These are phyloP conservation scores for Cygnus buccinator DNA, from an alignment of 2,113 vertebrate genomes.

Conservation along the genomic window DNA sequence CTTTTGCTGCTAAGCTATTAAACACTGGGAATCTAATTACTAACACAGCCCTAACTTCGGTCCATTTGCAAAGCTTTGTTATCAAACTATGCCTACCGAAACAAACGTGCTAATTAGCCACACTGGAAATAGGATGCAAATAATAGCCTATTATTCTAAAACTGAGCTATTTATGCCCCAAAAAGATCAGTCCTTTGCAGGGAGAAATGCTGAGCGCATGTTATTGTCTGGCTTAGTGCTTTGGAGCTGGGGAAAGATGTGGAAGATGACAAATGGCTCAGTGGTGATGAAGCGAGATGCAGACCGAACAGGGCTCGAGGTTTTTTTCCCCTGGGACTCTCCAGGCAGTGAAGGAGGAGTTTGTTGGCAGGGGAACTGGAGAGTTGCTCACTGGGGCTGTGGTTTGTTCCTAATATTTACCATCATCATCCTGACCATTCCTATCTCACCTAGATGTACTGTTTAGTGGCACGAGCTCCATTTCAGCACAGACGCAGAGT, in stretches of 20 bases:
- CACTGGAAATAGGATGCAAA: background rate
- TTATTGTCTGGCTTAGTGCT: background rate
- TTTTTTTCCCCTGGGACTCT: background rate
- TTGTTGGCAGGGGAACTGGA: background rate
- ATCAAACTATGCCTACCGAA: background rate
- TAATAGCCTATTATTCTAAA: background rate
- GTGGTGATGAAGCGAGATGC: background rate
- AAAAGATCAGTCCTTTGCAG: background rate
- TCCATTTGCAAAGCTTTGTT: background rate
- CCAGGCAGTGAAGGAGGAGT: too few relatives aligned
- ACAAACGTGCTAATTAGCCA: background rate
- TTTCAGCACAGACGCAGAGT: background rate
- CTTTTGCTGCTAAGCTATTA: background rate
- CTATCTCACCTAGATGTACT: background rate
- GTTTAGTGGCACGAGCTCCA: background rate
- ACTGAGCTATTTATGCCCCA: background rate
- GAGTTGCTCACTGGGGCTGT: background rate
- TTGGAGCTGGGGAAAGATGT: background rate
- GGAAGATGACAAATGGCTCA: accelerated
- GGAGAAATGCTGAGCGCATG: background rate
- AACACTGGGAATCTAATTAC: background rate
- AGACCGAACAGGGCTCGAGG: too few relatives aligned
- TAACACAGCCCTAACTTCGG: background rate
- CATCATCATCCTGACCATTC: background rate
- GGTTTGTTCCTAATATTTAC: background rate